Percentiles rank a stretch among this genome's conserved stretches.
Evolutionary conservation across 37 sponge, comb jelly and placozoan species (phyloP).

Genomic region (Hormiphora californensis): DNA sequence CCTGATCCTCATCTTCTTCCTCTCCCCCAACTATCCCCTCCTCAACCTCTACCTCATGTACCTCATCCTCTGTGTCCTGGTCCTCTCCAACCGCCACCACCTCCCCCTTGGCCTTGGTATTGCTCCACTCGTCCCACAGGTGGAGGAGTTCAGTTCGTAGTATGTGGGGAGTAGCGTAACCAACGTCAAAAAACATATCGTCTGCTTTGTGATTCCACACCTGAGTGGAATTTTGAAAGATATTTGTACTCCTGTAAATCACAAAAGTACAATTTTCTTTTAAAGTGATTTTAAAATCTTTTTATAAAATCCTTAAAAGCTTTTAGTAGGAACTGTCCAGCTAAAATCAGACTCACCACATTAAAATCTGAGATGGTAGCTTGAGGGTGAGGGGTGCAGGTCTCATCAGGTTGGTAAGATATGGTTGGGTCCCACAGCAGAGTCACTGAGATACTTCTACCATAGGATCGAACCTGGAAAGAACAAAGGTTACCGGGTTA

Average conservation of each 20-base stretch:
- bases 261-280: neutral
- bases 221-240: neutral
- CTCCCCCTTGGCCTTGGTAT: neutral
- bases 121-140: constrained; percentile 6
- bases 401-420: neutral
- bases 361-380: neutral
- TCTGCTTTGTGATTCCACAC: constrained; percentile 32
- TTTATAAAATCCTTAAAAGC: neutral
- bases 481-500: no score
- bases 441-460: constrained; percentile 47
- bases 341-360: neutral
- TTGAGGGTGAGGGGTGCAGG: neutral
- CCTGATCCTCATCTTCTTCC: neutral
- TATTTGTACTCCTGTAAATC: neutral
- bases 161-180: constrained; percentile 35
- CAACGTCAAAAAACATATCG: constrained; percentile 28
- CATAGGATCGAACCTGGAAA: constrained; percentile 43
- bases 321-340: neutral
- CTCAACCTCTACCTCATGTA: neutral
- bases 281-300: neutral
- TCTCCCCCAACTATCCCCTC: neutral
- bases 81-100: neutral
- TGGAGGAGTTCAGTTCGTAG: neutral
- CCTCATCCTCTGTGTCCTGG: neutral
- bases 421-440: constrained; percentile 37